Evolutionary conservation across 1,140 invertebrate species (phyloP).

Genomic region (Phthorimaea operculella): DNA sequence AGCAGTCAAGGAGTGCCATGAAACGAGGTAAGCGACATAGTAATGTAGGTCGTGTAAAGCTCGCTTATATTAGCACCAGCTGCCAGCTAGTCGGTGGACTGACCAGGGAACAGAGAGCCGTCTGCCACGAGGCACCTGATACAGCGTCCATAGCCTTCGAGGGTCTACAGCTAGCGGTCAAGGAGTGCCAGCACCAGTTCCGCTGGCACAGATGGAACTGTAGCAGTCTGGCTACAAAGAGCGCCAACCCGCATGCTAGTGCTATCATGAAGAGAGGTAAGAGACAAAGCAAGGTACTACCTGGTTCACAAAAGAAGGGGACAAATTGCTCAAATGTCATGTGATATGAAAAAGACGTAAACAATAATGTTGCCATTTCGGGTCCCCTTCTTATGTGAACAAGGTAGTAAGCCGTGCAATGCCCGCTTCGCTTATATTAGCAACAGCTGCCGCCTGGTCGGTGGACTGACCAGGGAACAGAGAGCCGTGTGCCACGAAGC

Average conservation of each 20-base stretch:
- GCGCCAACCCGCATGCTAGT: slow-evolving; percentile 81
- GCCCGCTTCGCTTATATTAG: too few species aligned
- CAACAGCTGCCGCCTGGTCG: slow-evolving; percentile 85
- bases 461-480: slow-evolving; percentile 83
- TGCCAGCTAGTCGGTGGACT: slow-evolving; percentile 86
- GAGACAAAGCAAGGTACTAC: too few species aligned
- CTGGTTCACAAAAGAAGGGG: too few species aligned
- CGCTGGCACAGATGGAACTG: slow-evolving; percentile 92
- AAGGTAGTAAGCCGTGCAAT: too few species aligned
- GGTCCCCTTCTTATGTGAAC: too few species aligned
- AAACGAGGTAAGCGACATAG: too few species aligned
- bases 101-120: slow-evolving; percentile 79
- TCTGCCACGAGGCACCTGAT: slow-evolving; percentile 86
- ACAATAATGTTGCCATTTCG: too few species aligned
- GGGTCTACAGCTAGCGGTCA: slow-evolving; percentile 82
- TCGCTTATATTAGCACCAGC: too few species aligned
- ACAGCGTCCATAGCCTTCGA: slow-evolving; percentile 82
- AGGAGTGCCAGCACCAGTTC: slow-evolving; percentile 89
- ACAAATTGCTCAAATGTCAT: too few species aligned
- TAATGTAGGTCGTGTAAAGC: too few species aligned
- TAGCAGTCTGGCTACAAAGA: slow-evolving; percentile 78
- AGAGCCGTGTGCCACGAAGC: slow-evolving; percentile 81
- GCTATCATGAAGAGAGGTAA: slow-evolving; percentile 84
- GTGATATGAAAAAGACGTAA: too few species aligned
- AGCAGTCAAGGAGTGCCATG: slow-evolving; percentile 87